Evolutionary conservation across 2,113 vertebrate species (phyloP).

Genomic region (Lepus americanus): DNA sequence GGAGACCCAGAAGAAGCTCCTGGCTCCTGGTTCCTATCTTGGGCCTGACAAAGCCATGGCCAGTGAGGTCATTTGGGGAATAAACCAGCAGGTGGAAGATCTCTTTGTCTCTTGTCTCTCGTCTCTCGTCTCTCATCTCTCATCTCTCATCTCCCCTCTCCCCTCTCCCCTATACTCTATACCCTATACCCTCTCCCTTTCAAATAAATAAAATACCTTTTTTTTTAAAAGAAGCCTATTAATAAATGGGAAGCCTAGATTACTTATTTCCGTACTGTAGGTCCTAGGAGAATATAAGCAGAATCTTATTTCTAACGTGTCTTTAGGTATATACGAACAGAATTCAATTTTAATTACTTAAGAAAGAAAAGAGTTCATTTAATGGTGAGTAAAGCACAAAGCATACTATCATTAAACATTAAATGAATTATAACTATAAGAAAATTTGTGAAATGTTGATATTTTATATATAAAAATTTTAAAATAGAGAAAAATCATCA

Average conservation of each 20-base stretch:
- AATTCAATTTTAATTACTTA: not conserved
- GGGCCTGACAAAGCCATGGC: no score
- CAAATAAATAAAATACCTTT: no score
- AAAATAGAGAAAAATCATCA: not conserved
- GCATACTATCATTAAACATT: not conserved
- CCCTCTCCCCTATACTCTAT: no score
- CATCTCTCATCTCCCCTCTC: no score
- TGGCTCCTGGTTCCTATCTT: no score
- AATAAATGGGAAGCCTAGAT: not conserved
- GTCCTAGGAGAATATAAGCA: no score
- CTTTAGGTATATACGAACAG: not conserved
- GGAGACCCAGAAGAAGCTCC: no score
- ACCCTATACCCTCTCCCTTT: no score
- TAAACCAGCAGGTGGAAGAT: no score
- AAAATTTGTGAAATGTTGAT: not conserved
- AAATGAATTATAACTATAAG: not conserved
- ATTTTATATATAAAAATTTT: not conserved
- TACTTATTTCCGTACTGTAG: not conserved
- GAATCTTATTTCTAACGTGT: not conserved
- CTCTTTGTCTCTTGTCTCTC: no score
- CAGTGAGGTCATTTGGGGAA: no score
- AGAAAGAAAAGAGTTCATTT: not conserved
- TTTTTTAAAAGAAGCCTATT: not conserved
- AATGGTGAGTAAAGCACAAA: not conserved
- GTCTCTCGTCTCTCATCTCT: no score